Percentiles rank a stretch among this genome's conserved stretches.
These are phyloP conservation scores for Lasioglossum pauxillum DNA, from an alignment of 2,888 invertebrate genomes.

Conservation along the genomic window DNA sequence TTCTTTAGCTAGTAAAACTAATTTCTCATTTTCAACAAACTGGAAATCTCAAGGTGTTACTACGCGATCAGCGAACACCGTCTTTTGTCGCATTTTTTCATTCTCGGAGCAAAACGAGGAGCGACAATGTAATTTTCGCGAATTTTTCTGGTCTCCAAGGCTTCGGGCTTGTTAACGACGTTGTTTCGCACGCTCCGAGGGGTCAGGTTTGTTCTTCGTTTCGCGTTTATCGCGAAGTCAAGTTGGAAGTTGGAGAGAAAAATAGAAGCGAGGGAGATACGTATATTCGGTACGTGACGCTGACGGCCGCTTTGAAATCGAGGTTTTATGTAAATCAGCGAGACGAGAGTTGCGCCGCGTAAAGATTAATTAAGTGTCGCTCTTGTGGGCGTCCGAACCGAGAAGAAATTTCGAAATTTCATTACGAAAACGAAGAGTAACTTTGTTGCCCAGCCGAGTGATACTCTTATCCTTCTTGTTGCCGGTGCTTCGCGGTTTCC, in stretches of 20 bases:
- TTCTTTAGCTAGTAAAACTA: background rate
- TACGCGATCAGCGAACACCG: background rate
- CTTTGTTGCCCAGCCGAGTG: background rate
- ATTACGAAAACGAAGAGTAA: background rate
- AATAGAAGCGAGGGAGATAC: background rate
- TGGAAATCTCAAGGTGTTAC: background rate
- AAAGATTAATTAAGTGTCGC: background rate
- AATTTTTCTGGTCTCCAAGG: background rate
- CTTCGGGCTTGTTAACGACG: background rate
- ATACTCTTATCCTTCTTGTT: slow-evolving; percentile 5
- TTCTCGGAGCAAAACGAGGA: background rate
- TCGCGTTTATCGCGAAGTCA: slow-evolving; percentile 4
- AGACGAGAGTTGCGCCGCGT: background rate
- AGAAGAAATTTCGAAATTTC: slow-evolving; percentile 2
- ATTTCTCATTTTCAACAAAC: background rate
- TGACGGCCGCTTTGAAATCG: background rate
- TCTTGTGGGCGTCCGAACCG: background rate
- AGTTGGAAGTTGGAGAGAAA: background rate
- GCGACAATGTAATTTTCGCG: background rate
- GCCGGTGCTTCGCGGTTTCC: background rate
- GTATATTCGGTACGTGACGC: background rate
- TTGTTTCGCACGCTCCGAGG: background rate
- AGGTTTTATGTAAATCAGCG: background rate
- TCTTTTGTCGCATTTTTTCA: background rate
- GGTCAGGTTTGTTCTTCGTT: background rate